A percentile compares a stretch with the other conserved stretches of the same genome.
These are phyloP conservation scores for Leucoma salicis DNA, from an alignment of 2,888 invertebrate species.

Conservation along the genomic window DNA sequence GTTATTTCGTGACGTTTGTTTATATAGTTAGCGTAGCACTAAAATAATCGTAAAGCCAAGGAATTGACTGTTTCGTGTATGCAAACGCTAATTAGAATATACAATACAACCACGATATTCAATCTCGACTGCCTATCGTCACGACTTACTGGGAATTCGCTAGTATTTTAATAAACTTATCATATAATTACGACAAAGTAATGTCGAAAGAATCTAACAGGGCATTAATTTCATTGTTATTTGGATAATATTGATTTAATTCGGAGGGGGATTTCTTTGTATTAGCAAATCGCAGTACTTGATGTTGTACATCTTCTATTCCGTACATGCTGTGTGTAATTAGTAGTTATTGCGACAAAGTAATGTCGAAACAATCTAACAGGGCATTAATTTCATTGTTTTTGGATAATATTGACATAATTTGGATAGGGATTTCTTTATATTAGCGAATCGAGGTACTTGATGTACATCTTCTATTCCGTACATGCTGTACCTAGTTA, in stretches of 20 bases:
- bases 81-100: background rate
- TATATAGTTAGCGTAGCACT: no score
- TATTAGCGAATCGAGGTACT: no score
- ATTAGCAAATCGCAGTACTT: no score
- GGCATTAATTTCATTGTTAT: no score
- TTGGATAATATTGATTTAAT: no score
- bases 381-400: background rate
- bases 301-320: no score
- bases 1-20: background rate
- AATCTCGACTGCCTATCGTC: background rate
- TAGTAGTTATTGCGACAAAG: background rate
- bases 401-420: no score
- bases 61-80: background rate
- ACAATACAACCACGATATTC: background rate
- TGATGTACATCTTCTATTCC: no score
- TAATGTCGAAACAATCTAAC: background rate
- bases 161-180: background rate
- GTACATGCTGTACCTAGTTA: no score
- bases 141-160: background rate
- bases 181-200: background rate
- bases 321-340: no score
- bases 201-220: background rate
- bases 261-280: no score
- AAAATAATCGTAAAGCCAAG: background rate
- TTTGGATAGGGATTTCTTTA: no score